phyloP scores from a whole-genome alignment of 1,140 invertebrate genomes.

The Drusus annulatus region DNA sequence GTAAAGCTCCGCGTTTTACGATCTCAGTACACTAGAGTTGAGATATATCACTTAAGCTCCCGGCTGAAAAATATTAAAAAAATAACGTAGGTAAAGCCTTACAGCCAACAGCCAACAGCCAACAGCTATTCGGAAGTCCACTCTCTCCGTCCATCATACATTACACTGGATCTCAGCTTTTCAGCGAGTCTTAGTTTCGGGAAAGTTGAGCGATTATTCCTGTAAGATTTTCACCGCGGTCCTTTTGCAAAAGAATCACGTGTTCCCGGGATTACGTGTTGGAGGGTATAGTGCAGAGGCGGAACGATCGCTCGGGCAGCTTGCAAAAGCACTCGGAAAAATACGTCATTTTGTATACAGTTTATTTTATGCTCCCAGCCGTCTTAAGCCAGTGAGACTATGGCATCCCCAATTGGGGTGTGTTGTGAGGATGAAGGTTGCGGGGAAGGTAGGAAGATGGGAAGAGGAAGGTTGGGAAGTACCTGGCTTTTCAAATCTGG shows the following conservation, averaged over 20 bases:
- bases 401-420: too few species aligned
- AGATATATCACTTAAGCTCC: conserved; percentile 46
- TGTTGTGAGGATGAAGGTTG: too few species aligned
- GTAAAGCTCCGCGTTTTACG: conserved; percentile 46
- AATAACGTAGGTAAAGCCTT: neutral
- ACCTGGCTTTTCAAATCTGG: too few species aligned
- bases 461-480: too few species aligned
- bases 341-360: too few species aligned
- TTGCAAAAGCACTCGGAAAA: too few species aligned
- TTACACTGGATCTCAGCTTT: neutral
- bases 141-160: too few species aligned
- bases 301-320: neutral
- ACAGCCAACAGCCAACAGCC: conserved; percentile 1
- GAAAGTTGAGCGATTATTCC: conserved; percentile 45
- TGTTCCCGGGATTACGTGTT: conserved; percentile 44
- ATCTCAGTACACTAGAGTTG: conserved; percentile 26
- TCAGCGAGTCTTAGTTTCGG: conserved; percentile 19
- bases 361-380: too few species aligned
- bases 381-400: too few species aligned
- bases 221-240: conserved; percentile 11
- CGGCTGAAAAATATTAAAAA: conserved; percentile 8
- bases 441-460: too few species aligned
- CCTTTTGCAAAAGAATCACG: conserved; percentile 45
- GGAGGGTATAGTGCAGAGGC: too few species aligned
- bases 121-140: neutral